Conservation (phyloP, 2,113 vertebrate species). For the Ibidorhyncha struthersii region DNA sequence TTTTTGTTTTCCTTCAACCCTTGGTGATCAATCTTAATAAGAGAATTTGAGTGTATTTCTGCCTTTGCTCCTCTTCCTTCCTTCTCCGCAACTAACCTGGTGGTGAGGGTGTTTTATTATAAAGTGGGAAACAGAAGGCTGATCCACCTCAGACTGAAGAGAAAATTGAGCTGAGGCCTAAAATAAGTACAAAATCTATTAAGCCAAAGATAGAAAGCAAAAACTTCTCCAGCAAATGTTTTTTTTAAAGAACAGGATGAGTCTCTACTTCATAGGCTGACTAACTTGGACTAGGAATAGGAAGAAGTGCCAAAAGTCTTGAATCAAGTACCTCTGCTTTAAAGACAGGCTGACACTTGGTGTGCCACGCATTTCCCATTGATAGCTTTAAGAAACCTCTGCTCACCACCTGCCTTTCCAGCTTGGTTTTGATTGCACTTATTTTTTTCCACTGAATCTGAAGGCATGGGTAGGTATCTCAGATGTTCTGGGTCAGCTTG, state of each 20-base stretch:
- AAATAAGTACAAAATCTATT: background rate
- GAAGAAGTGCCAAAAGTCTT: background rate
- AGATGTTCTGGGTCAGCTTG: background rate
- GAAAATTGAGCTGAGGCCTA: background rate
- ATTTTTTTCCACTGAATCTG: background rate
- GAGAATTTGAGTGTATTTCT: background rate
- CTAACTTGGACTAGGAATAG: background rate
- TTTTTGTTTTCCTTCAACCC: slow-evolving; percentile 2
- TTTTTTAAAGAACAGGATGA: background rate
- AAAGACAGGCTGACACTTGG: background rate
- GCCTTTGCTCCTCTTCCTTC: background rate
- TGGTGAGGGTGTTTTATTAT: background rate
- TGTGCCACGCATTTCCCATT: background rate
- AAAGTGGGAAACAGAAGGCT: background rate
- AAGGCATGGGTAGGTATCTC: background rate
- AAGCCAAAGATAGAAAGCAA: background rate
- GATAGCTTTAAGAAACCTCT: background rate
- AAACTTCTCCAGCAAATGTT: background rate
- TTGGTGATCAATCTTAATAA: background rate
- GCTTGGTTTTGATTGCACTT: background rate
- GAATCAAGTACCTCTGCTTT: background rate
- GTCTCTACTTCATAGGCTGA: background rate
- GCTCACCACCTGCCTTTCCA: background rate
- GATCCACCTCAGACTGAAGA: background rate
- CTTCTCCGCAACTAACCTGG: background rate